These are phyloP conservation scores for Temnothorax longispinosus DNA, from an alignment of 1,140 invertebrate genomes.

Conservation along the genomic window DNA sequence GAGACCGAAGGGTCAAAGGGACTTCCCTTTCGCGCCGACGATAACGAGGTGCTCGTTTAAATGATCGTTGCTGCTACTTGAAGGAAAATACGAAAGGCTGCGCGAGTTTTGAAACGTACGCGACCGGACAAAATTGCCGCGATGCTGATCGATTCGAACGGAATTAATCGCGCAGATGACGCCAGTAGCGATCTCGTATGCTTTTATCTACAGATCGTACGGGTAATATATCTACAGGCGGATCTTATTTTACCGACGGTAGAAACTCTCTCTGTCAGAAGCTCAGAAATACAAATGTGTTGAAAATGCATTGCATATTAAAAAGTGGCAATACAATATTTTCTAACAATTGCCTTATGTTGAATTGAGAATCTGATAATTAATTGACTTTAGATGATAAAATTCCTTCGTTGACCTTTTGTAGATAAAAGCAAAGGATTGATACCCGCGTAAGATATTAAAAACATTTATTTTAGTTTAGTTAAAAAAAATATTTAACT, in stretches of 20 bases:
- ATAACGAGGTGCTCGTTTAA: not conserved
- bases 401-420: not conserved
- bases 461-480: not conserved
- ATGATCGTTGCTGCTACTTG: not conserved
- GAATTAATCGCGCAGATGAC: not conserved
- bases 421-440: slow-evolving; percentile 22
- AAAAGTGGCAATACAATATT: not conserved
- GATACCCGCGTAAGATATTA: not conserved
- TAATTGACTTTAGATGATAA: not conserved
- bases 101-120: not conserved
- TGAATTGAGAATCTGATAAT: not conserved
- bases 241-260: not conserved
- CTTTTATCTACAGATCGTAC: slow-evolving; percentile 1
- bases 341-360: not conserved
- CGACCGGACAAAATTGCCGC: not conserved
- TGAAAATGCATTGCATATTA: not conserved
- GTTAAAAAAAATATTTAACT: not conserved
- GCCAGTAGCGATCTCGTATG: not conserved
- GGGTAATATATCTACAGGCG: not conserved
- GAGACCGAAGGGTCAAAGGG: not conserved
- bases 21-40: not conserved
- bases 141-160: not conserved
- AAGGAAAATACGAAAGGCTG: not conserved
- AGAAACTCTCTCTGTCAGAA: not conserved
- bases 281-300: not conserved